Percentiles rank a stretch among this genome's conserved stretches.
Evolutionary conservation across 2,113 vertebrate species (phyloP).

Genomic region (Xenopus borealis): DNA sequence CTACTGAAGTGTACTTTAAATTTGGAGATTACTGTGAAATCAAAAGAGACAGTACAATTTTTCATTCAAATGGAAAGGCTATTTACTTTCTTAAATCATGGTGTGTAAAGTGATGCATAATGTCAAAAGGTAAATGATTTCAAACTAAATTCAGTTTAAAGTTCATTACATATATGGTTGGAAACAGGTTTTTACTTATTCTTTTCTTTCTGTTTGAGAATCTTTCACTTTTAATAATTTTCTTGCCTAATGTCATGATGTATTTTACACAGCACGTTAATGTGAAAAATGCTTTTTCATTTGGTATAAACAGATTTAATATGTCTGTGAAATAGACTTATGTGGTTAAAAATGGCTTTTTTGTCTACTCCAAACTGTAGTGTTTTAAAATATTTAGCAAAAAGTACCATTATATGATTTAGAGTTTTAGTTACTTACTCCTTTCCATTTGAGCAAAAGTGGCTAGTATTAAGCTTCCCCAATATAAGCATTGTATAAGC

Average conservation of each 20-base stretch:
- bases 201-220: conserved; percentile 50
- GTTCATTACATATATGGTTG: conserved; percentile 68
- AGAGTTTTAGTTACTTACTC: conserved; percentile 54
- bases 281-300: conserved; percentile 50
- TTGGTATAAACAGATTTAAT: conserved; percentile 51
- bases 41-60: conserved; percentile 82
- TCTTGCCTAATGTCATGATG: conserved; percentile 56
- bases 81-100: conserved; percentile 69
- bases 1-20: conserved; percentile 64
- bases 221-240: conserved; percentile 65
- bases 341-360: conserved; percentile 51
- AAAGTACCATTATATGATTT: conserved; percentile 59
- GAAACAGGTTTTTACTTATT: conserved; percentile 50
- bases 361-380: conserved; percentile 48
- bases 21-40: conserved; percentile 78
- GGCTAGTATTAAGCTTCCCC: conserved; percentile 49
- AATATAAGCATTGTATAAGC: neutral
- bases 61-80: conserved; percentile 71
- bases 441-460: conserved; percentile 50
- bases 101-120: conserved; percentile 60
- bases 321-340: conserved; percentile 51
- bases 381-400: conserved; percentile 61
- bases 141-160: conserved; percentile 79
- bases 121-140: conserved; percentile 75
- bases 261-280: conserved; percentile 50